Percentiles rank a stretch among this genome's conserved stretches.
Evolutionary conservation across 2,113 vertebrate species (phyloP).

Genomic region (Pipa parva): DNA sequence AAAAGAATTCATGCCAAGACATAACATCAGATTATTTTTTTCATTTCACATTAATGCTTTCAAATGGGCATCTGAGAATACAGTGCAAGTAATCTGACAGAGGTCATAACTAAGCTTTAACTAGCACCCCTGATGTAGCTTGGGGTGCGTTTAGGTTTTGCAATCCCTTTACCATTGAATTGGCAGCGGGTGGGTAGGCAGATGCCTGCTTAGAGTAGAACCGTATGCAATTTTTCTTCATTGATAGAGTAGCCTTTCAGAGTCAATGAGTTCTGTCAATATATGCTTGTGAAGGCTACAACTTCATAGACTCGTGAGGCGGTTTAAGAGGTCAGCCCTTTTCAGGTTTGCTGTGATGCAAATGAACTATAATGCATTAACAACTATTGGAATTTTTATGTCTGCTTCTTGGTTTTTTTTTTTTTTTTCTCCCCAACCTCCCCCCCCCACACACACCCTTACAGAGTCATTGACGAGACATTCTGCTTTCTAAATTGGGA

Average conservation of each 20-base stretch:
- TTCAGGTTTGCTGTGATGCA: conserved; percentile 97
- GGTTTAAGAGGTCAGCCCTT: conserved; percentile 93
- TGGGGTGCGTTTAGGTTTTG: conserved; percentile 42
- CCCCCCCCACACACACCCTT: conserved; percentile 61
- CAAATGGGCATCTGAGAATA: too few species aligned
- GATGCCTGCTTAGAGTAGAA: conserved; percentile 86
- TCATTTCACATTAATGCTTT: too few species aligned
- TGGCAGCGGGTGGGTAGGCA: conserved; percentile 85
- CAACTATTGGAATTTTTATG: conserved; percentile 99
- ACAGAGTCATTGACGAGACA: conserved; percentile 99
- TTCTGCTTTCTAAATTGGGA: conserved; percentile 98
- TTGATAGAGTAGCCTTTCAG: conserved; percentile 97
- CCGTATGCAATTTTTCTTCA: conserved; percentile 83
- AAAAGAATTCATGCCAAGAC: too few species aligned
- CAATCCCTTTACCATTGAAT: conserved; percentile 73
- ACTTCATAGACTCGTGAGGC: conserved; percentile 90
- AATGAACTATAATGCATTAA: conserved; percentile 98
- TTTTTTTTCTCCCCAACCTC: conserved; percentile 24
- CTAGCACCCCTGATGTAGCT: too few species aligned
- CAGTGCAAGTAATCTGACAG: too few species aligned
- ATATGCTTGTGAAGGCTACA: conserved; percentile 90
- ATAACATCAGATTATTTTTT: too few species aligned
- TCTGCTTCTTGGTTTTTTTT: conserved; percentile 88
- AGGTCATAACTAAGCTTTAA: too few species aligned
- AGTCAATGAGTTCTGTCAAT: conserved; percentile 97